Percentiles rank a stretch among this genome's conserved stretches.
Evolutionary conservation across 2,888 invertebrate species (phyloP).

Genomic region (Polietes domitor): DNA sequence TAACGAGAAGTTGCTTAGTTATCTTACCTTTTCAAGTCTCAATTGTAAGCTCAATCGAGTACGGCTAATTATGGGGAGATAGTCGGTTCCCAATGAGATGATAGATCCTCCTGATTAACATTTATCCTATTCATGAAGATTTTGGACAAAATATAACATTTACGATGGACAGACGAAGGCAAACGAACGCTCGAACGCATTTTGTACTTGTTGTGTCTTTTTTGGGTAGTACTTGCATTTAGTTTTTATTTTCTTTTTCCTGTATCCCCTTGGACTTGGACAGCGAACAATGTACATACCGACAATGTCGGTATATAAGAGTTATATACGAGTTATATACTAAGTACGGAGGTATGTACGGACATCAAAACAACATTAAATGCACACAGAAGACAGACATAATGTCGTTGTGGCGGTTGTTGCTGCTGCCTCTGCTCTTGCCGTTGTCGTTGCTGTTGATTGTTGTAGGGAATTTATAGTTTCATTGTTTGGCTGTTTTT

Average conservation of each 20-base stretch:
- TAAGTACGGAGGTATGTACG: not conserved
- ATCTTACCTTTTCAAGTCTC: too few relatives aligned
- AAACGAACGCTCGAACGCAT: not conserved
- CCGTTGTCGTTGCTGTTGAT: not conserved
- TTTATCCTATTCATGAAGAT: not conserved
- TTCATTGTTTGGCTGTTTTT: slow-evolving; percentile 42
- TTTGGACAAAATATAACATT: not conserved
- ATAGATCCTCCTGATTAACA: too few relatives aligned
- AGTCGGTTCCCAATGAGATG: too few relatives aligned
- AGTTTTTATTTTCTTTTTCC: not conserved
- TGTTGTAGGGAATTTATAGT: slow-evolving; percentile 53
- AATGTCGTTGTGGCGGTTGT: not conserved
- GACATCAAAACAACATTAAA: slow-evolving; percentile 49
- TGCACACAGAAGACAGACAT: slow-evolving; percentile 37
- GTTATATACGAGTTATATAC: not conserved
- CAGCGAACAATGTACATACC: not conserved
- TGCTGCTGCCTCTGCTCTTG: not conserved
- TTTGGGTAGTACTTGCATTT: not conserved
- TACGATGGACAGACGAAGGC: not conserved
- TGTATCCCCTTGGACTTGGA: not conserved
- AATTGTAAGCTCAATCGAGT: too few relatives aligned
- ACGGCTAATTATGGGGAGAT: too few relatives aligned
- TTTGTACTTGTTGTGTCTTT: not conserved
- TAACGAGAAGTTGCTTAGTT: too few relatives aligned
- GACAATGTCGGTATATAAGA: not conserved